Conservation (phyloP, 2,888 invertebrate genomes). For the Himalopsyche japonica region DNA sequence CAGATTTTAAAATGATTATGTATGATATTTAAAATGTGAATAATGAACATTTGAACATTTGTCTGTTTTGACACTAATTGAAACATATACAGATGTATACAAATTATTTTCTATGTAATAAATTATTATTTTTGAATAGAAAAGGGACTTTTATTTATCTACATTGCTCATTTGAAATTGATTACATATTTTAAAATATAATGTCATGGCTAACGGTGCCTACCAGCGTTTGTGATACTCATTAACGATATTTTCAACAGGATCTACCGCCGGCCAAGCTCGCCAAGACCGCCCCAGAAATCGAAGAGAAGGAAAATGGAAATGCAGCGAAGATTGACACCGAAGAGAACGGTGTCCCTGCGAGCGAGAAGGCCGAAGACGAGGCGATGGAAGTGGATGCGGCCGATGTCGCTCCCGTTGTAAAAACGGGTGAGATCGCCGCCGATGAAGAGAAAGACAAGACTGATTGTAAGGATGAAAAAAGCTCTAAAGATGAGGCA, state of each 20-base stretch:
- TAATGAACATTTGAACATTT: too few relatives aligned
- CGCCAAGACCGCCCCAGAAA: conserved; percentile 52
- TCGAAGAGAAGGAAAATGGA: conserved; percentile 1
- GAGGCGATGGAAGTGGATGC: not conserved
- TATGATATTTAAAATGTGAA: too few relatives aligned
- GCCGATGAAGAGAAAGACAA: conserved; percentile 40
- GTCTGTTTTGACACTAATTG: too few relatives aligned
- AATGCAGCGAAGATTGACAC: not conserved
- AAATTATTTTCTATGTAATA: not conserved
- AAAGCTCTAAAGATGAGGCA: conserved; percentile 33
- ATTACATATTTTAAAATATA: not conserved
- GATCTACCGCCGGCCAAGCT: conserved; percentile 59
- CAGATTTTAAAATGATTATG: too few relatives aligned
- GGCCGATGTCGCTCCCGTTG: not conserved
- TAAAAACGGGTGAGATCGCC: conserved; percentile 29
- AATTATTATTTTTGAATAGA: too few relatives aligned
- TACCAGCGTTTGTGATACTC: conserved; percentile 9
- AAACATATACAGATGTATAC: not conserved
- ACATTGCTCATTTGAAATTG: too few relatives aligned
- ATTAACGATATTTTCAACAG: conserved; percentile 26
- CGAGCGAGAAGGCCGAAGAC: not conserved
- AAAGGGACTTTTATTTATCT: too few relatives aligned
- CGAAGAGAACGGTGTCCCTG: not conserved
- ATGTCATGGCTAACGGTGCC: too few relatives aligned
- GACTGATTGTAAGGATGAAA: conserved; percentile 33